Evolutionary conservation across 2,797 vertebrate genomes (phyloP).

Genomic region (Smutsia gigantea): DNA sequence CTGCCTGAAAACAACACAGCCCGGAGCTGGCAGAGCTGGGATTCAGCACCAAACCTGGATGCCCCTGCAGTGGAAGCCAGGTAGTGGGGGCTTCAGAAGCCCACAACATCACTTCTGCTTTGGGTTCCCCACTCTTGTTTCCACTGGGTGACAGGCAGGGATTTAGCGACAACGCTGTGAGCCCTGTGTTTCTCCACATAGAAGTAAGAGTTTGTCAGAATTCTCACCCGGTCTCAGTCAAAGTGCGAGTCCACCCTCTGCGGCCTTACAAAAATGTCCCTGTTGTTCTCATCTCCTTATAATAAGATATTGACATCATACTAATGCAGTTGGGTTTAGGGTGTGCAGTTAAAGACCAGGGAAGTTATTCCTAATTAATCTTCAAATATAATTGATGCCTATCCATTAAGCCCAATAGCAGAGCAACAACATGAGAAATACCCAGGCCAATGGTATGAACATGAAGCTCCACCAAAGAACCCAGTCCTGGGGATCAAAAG

Average conservation of each 20-base stretch:
- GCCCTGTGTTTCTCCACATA: not conserved
- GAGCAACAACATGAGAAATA: not conserved
- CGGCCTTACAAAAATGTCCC: not conserved
- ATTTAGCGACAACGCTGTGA: not conserved
- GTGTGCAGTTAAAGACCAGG: not conserved
- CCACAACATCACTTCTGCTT: fast-evolving
- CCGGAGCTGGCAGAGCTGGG: not conserved
- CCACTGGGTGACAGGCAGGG: not conserved
- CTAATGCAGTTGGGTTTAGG: not conserved
- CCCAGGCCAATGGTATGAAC: not conserved
- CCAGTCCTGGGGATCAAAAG: not conserved
- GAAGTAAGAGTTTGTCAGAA: not conserved
- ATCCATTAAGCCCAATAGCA: not conserved
- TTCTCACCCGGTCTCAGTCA: not conserved
- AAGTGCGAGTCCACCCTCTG: not conserved
- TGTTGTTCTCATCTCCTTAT: not conserved
- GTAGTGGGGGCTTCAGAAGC: fast-evolving
- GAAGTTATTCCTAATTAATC: not conserved
- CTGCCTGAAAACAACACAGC: not conserved
- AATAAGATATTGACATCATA: not conserved
- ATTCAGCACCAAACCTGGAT: not conserved
- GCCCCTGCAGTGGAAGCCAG: not conserved
- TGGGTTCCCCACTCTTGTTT: not conserved
- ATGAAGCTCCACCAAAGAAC: not conserved
- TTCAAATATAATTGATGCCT: not conserved